phyloP scores from a whole-genome alignment of 2,113 vertebrate species.

The Chloroceryle aenea region DNA sequence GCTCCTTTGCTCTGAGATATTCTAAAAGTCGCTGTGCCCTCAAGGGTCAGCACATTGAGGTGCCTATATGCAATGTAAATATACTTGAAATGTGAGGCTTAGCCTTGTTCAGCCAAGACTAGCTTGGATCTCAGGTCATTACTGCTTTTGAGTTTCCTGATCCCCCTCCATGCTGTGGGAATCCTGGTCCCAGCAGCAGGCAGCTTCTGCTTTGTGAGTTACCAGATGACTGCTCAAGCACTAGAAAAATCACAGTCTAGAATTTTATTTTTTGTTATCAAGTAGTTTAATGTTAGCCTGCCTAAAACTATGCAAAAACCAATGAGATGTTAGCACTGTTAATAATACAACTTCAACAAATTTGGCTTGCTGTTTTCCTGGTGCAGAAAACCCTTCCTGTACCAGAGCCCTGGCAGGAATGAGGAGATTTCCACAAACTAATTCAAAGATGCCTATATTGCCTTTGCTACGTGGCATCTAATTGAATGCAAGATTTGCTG shows the following conservation, averaged over 20 bases:
- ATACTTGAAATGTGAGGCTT: neutral
- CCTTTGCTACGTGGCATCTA: accelerated
- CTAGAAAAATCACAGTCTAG: neutral
- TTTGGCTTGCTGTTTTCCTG: neutral
- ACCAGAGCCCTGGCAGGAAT: neutral
- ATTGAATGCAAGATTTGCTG: accelerated
- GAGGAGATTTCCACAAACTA: neutral
- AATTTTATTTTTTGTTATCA: neutral
- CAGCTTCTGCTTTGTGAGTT: neutral
- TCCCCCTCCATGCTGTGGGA: accelerated
- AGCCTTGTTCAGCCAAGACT: neutral
- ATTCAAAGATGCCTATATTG: neutral
- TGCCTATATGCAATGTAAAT: neutral
- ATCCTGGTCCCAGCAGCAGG: neutral
- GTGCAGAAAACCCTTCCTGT: neutral
- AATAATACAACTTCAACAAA: neutral
- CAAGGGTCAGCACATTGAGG: neutral
- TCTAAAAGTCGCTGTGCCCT: neutral
- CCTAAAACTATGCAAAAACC: neutral
- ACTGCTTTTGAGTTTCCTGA: neutral
- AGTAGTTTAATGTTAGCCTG: neutral
- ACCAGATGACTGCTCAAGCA: neutral
- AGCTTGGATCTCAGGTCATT: neutral
- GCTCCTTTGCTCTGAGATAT: neutral
- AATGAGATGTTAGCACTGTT: neutral